Evolutionary conservation across 2,797 vertebrate species (phyloP).

Genomic region (Gallinago solitaria): DNA sequence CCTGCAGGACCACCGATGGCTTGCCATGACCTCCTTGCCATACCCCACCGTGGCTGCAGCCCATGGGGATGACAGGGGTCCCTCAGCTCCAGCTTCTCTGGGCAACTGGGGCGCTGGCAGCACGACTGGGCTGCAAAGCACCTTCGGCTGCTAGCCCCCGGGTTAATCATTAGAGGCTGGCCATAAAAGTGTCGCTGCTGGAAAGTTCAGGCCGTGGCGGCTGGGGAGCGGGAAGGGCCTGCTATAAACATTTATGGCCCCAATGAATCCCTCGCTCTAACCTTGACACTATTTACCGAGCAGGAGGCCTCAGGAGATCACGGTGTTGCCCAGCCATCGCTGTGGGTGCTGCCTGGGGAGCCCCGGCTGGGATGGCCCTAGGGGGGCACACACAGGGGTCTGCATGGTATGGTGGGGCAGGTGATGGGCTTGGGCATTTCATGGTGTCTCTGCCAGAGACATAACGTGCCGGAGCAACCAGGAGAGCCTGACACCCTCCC

Average conservation of each 20-base stretch:
- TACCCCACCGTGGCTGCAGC: rapidly evolving
- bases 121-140: background rate
- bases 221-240: constrained; percentile 39
- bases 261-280: constrained; percentile 69
- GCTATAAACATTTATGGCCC: constrained; percentile 69
- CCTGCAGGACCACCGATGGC: background rate
- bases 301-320: constrained; percentile 59
- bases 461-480: background rate
- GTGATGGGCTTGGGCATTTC: rapidly evolving
- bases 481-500: background rate
- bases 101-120: rapidly evolving
- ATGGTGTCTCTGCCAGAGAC: rapidly evolving
- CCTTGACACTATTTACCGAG: constrained; percentile 73
- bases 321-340: background rate
- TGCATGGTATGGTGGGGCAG: background rate
- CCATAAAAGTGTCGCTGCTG: constrained; percentile 58
- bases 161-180: constrained; percentile 67
- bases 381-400: background rate
- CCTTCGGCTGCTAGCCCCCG: background rate
- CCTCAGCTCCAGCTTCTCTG: background rate
- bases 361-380: background rate
- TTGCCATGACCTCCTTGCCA: background rate
- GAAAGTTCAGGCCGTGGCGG: constrained; percentile 60
- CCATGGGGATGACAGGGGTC: rapidly evolving
- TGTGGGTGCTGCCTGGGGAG: background rate